Evolutionary conservation across 2,797 vertebrate genomes (phyloP).

Genomic region (Nyctalus aviator): DNA sequence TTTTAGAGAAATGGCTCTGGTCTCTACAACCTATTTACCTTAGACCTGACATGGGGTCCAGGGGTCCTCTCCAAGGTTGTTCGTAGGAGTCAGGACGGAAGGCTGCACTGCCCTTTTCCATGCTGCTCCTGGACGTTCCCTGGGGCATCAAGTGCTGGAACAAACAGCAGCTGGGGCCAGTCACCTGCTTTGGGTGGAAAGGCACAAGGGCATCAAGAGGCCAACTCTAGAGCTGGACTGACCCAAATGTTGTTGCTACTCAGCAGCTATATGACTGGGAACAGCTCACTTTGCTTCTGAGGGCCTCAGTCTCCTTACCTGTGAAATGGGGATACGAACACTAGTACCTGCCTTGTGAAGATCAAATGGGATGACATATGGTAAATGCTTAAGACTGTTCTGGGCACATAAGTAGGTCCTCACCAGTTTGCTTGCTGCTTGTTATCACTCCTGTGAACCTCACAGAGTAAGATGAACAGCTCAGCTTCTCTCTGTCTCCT

Average conservation of each 20-base stretch:
- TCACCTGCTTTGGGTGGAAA: neutral
- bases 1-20: neutral
- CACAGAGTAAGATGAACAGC: neutral
- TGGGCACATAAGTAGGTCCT: neutral
- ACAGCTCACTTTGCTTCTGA: too few species aligned
- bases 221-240: neutral
- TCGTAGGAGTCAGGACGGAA: neutral
- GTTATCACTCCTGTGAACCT: neutral
- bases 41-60: rapidly evolving
- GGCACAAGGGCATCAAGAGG: rapidly evolving
- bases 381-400: too few species aligned
- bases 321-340: too few species aligned
- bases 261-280: rapidly evolving
- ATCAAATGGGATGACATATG: too few species aligned
- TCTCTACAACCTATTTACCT: neutral
- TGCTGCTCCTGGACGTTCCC: neutral
- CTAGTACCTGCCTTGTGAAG: too few species aligned
- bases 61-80: neutral
- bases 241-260: too few species aligned
- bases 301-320: too few species aligned
- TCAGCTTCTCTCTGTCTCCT: neutral
- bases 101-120: rapidly evolving
- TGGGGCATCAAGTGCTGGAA: too few species aligned
- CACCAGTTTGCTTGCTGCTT: neutral
- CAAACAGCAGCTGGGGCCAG: too few species aligned